phyloP scores from a whole-genome alignment of 2,797 vertebrate species.

The Pangasius djambal region DNA sequence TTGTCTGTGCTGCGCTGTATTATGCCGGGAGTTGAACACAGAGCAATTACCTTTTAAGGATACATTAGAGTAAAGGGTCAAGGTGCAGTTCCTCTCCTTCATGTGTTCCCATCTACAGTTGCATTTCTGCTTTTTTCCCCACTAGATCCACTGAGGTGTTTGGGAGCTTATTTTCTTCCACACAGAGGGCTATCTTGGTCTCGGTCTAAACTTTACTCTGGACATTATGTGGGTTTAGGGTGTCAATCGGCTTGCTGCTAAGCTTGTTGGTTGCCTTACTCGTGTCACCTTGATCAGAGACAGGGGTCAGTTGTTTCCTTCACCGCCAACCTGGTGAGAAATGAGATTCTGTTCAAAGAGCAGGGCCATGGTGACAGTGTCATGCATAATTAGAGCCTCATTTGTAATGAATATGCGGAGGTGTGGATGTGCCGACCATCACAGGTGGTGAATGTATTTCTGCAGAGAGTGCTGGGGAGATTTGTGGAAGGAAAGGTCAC shows the following conservation, averaged over 20 bases:
- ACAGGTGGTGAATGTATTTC: constrained; percentile 38
- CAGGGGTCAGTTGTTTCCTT: constrained; percentile 34
- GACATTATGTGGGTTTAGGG: constrained; percentile 1
- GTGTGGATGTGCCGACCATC: constrained; percentile 29
- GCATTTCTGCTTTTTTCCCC: background rate
- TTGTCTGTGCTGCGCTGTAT: constrained; percentile 19
- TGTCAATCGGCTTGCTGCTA: constrained; percentile 4
- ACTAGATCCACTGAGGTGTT: background rate
- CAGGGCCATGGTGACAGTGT: constrained; percentile 17
- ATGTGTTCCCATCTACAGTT: background rate
- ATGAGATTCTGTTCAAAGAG: constrained; percentile 32
- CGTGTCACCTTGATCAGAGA: constrained; percentile 37
- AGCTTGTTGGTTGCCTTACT: constrained; percentile 20
- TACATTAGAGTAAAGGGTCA: constrained; percentile 52
- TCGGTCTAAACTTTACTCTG: constrained; percentile 30
- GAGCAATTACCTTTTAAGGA: constrained; percentile 27
- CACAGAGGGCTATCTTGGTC: background rate
- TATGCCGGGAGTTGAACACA: background rate
- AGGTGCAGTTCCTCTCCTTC: constrained; percentile 27
- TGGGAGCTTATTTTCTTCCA: background rate
- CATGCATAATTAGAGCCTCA: constrained; percentile 39
- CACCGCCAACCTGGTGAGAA: background rate
- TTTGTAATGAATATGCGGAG: constrained; percentile 45
- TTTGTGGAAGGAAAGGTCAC: background rate
- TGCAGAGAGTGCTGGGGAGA: background rate